Percentiles rank a stretch among this genome's conserved stretches.
Evolutionary conservation across 2,888 invertebrate species (phyloP).

Genomic region (Hipparchia semele): DNA sequence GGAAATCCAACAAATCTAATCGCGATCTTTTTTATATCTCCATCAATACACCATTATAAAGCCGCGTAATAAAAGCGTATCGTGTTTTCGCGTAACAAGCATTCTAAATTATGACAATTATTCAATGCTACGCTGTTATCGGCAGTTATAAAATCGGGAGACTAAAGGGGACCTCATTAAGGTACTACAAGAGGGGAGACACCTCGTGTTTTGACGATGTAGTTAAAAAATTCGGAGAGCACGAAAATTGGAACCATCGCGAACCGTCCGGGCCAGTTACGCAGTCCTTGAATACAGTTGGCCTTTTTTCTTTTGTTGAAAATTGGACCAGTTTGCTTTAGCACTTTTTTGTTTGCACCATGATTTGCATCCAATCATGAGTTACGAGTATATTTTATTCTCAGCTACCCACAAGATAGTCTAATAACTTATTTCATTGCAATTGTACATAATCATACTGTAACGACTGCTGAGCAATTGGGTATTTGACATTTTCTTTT

Average conservation of each 20-base stretch:
- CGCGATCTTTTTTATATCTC: constrained; percentile 26
- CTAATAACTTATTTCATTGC: no score
- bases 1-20: constrained; percentile 10
- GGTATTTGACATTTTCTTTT: no score
- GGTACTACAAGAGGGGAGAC: constrained; percentile 52
- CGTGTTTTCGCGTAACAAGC: constrained; percentile 77
- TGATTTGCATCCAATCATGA: background rate
- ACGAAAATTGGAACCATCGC: constrained; percentile 42
- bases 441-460: no score
- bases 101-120: constrained; percentile 79
- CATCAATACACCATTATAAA: constrained; percentile 41
- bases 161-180: constrained; percentile 68
- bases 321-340: constrained; percentile 20
- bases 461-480: no score
- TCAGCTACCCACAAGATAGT: no score
- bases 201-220: constrained; percentile 47
- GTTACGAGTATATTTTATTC: no score
- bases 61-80: constrained; percentile 70
- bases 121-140: constrained; percentile 78
- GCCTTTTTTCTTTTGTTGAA: constrained; percentile 24
- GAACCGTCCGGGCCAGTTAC: constrained; percentile 37
- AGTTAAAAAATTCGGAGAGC: constrained; percentile 48
- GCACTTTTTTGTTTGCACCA: background rate
- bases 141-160: constrained; percentile 76
- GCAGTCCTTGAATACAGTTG: constrained; percentile 36